Base-by-base conservation (phyloP, 2,888 invertebrate species). In the Abrostola triplasia region DNA sequence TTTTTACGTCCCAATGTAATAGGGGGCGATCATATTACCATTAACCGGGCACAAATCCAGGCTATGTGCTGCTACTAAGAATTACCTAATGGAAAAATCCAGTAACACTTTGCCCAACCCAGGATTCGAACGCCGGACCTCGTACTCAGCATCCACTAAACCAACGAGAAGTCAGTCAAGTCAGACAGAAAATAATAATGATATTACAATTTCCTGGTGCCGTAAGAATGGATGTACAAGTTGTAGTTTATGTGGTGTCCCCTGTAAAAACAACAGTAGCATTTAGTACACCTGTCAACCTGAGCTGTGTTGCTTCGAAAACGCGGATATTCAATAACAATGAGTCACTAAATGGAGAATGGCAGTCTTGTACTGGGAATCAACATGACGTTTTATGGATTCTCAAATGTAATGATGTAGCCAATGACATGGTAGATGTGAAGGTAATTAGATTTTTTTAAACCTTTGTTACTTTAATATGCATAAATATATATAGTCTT, bases 361-460 rank as follows among this genome's bases (percentile, higher is more conserved):
- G 95, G 95, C 78, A 80, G 48, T 90, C 95, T 1, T 87, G 90
- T 73, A 87, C 88, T 42, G 88, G 90, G 1, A 89, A 90, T 67
- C 84, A 90, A 61, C 90, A 90, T 87, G 95, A 95, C 67, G 90
- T 91, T 75, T 71, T 95, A 65, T 96, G 95, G 95, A 86, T 91
- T 55, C 84, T 89, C 10, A 84, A 89, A 63, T 90, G 92, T 79
- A 76, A 81, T 54, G 69, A 75, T 53, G 60, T 55, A 52, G 77
- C 91, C 40, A 77, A 51, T 51, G 79, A 84, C 52, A 75, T 73
- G 64, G 73, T 88, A 59, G 82, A 89, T 73, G 76, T 94, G 6
- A 88, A 87, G 91, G 94, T 94, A 86, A 71, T 50, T 49, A n/a
- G 42, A 12, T 12, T 12, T 8, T 44, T 12, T 41, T 41, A 41